Evolutionary conservation across 2,797 vertebrate species (phyloP), one percentile per base, ranked within the genome.

Genomic region (Erpetoichthys calabaricus): DNA sequence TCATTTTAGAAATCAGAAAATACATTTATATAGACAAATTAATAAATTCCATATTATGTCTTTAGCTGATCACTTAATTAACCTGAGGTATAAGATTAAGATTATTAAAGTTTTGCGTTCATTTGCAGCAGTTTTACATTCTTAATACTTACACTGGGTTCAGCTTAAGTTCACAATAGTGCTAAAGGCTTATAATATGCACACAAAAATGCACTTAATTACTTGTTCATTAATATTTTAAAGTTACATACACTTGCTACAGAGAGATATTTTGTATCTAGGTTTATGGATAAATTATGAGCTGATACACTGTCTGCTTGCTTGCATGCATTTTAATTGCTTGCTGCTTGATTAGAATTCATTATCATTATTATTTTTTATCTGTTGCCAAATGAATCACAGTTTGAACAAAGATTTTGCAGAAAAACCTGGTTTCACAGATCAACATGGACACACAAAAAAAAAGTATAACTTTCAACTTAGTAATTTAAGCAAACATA

Each of bases 261-360:
- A 57, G 67, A 66, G 77, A 73, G 70, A 76, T 78, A 77, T 83
- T 80, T 79, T 68, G 73, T 69, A 68, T 82, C 69, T 72, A 64
- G 68, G 67, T 70, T 76, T 76, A 75, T 77, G 76, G 75, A 76
- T 81, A 78, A 82, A 81, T 82, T 71, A 81, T 78, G 76, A 78
- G 67, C 68, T 65, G 74, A 75, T 79, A 70, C 64, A 68, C 63
- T 64, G 74, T 51, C 73, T 72, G 78, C 68, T 79, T 72, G 78
- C 68, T 79, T 80, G 75, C 67, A 72, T 72, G 68, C 73, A 77
- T 85, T 82, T 84, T 83, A 83, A 83, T 83, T 79, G 77, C 76
- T 77, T 74, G 64, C 63, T 66, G 74, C 79, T 78, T 75, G 69
- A 66, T 69, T 73, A 64, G 57, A 66, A 72, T 49, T 7, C 4